Percentiles rank a stretch among this genome's conserved stretches.
These are phyloP conservation scores for Brachionus asplanchnoidis DNA, from an alignment of 1,140 invertebrate genomes.

Conservation along the genomic window DNA sequence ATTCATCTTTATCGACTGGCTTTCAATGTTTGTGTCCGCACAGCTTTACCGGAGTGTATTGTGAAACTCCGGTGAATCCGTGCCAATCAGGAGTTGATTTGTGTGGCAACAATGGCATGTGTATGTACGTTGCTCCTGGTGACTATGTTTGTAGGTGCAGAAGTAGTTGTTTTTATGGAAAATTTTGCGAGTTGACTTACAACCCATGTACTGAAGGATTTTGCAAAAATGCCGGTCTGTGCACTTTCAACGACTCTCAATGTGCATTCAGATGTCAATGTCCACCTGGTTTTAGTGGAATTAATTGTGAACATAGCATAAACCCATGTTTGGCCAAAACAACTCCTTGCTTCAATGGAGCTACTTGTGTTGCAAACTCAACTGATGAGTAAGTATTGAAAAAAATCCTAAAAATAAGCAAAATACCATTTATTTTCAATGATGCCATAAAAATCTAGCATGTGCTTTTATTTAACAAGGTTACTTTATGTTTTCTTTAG, in stretches of 20 bases:
- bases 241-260: background rate
- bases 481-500: no score
- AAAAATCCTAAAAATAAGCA: constrained; percentile 41
- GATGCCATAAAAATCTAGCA: no score
- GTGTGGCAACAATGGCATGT: background rate
- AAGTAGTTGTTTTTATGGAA: constrained; percentile 39
- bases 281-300: constrained; percentile 42
- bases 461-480: no score
- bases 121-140: background rate
- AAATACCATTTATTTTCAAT: no score
- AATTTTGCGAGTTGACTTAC: constrained; percentile 33
- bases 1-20: constrained; percentile 39
- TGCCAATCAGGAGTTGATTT: background rate
- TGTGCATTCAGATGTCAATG: constrained; percentile 43
- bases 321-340: background rate
- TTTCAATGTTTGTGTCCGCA: constrained; percentile 49
- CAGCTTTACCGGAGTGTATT: constrained; percentile 6
- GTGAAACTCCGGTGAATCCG: constrained; percentile 51
- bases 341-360: constrained; percentile 63
- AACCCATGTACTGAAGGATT: background rate
- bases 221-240: constrained; percentile 23
- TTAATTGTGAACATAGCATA: background rate
- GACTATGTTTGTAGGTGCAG: constrained; percentile 20
- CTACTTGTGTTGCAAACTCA: constrained; percentile 48
- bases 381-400: constrained; percentile 72